Evolutionary conservation across 2,797 vertebrate genomes (phyloP), one percentile per base, ranked within the genome.

Genomic region (Sebastes taczanowskii): DNA sequence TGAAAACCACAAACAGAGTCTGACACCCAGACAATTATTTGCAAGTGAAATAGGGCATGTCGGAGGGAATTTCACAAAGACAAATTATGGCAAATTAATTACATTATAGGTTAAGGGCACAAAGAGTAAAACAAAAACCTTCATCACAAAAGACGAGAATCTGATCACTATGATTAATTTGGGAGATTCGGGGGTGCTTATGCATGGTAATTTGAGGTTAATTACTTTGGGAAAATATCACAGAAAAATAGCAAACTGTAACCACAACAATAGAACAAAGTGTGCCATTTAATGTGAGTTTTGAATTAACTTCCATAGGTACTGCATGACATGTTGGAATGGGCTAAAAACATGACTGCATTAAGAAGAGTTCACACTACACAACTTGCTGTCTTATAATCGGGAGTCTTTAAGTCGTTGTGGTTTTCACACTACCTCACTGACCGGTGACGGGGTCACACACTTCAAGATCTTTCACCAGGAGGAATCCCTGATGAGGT

Each of bases 81-180:
- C 61, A 90, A 80, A 91, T 85, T 49, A 84, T 78, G 58, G 62
- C 68, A 63, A 89, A 91, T 91, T 91, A 92, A 94, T 95, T 86
- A 88, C 74, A 73, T 42, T 42, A 42, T 29, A 85, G 89, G 87
- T 92, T 92, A 88, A 91, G 80, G 88, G 67, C 84, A 88, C 75
- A 89, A 77, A 87, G 88, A 91, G 84, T 89, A 90, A 92, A 94
- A 90, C 80, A 91, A 91, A 91, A 89, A 68, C 53, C 71, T 32
- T 64, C 53, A 68, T 86, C 78, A 86, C 75, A 82, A 58, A 74
- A 89, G 65, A 88, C 83, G 65, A 80, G 59, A 87, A 91, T 93
- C 77, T 83, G 86, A 93, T 94, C 91, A 84, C 78, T 63, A 73
- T 91, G 86, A 94, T 92, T 93, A 69, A 93, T 94, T 91, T 90